These are phyloP conservation scores for Zootoca vivipara DNA, from an alignment of 2,113 vertebrate genomes.

Conservation along the genomic window DNA sequence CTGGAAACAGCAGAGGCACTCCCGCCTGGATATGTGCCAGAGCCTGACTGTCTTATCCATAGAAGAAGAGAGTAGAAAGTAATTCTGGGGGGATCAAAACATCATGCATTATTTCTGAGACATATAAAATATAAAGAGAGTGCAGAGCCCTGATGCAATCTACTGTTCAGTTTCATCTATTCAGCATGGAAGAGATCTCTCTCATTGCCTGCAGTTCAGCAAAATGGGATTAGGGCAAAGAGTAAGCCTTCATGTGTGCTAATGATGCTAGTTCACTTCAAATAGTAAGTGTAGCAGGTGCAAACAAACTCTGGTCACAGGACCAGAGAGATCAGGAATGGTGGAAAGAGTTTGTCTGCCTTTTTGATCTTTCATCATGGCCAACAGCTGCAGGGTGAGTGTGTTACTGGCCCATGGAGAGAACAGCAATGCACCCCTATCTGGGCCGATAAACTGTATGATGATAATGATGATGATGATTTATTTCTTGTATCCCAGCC, in stretches of 20 bases:
- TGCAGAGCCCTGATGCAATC: background rate
- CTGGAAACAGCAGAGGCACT: constrained; percentile 99
- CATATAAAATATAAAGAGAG: background rate
- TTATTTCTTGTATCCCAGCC: no score
- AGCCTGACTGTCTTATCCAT: constrained; percentile 98
- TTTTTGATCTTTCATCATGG: background rate
- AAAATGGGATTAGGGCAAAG: background rate
- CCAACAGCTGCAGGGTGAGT: background rate
- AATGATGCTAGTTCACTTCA: no score
- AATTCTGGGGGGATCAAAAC: constrained; percentile 83
- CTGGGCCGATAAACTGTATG: background rate
- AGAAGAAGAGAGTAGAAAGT: constrained; percentile 97
- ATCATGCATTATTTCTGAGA: background rate
- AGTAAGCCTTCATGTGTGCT: background rate
- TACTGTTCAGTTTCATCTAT: no score
- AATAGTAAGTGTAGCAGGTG: background rate
- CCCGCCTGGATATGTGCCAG: constrained; percentile 98
- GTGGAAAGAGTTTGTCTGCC: background rate
- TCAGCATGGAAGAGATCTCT: background rate
- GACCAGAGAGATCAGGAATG: background rate
- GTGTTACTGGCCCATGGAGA: background rate
- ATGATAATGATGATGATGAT: no score
- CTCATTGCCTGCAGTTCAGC: background rate
- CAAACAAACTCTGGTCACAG: no score
- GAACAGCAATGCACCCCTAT: background rate